Evolutionary conservation across 1,140 invertebrate species (phyloP), one percentile per base, ranked within the genome.

Genomic region (Laodelphax striatellus): DNA sequence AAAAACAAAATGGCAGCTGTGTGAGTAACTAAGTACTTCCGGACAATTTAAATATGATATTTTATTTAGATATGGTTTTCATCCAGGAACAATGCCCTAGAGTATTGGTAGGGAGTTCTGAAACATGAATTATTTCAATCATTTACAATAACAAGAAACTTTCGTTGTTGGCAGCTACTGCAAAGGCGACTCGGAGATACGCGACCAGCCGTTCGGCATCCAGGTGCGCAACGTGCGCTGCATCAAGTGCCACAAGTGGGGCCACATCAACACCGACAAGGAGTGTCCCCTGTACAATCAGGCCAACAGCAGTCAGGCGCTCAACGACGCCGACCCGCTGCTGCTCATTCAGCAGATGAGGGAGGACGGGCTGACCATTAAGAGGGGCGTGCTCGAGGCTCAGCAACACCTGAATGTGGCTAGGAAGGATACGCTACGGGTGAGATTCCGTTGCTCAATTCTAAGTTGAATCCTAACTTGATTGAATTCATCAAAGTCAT

Each of bases 221-320:
- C 86, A 94, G 75, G 95, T 99, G 0, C 76, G 95, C 41, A 98
- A 99, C 80, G 95, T 98, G 0, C 80, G 95, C 16, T 99, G 97
- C 71, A 93, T 99, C 34, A 98, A 98, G 73, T 99, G 97, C 72
- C 90, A 97, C 68, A 97, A 97, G 72, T 99, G 97, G 95, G 97
- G 97, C 6, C 97, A 99, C 70, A 94, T 99, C 44, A 99, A 99
- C 72, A 99, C 97, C 71, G 86, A 93, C 69, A 90, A 88, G 73
- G 94, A 95, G 75, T 98, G 95, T 77, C 90, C 90, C 34, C 80
- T 98, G 73, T 97, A 93, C 66, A 90, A 89, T 70, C 80, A 92
- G 67, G 86, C 88, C 3, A 85, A 88, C 78, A 76, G 17, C 75
- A 81, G 65, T 77, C 80, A 19, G 78, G 79, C 71, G 75, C 83